Percentiles rank a stretch among this genome's conserved stretches.
phyloP scores from a whole-genome alignment of 2,888 invertebrate genomes.

The Elegia similella region DNA sequence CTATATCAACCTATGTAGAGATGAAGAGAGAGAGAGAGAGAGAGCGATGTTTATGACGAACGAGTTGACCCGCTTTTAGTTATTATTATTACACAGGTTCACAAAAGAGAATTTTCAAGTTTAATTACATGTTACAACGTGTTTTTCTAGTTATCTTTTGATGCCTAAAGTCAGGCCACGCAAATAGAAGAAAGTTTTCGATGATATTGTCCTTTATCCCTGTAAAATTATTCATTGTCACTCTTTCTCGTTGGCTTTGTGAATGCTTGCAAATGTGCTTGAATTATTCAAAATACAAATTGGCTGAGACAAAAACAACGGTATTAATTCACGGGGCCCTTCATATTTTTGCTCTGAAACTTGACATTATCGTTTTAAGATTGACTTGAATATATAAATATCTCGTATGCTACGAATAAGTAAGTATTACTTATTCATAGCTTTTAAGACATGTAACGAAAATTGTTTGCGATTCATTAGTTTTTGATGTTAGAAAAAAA shows the following conservation, averaged over 20 bases:
- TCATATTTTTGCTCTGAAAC: not conserved
- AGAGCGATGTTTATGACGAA: too few relatives aligned
- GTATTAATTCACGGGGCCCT: not conserved
- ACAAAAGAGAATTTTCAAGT: too few relatives aligned
- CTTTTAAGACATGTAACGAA: not conserved
- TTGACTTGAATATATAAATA: not conserved
- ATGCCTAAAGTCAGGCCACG: not conserved
- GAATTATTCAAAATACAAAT: slow-evolving; percentile 15
- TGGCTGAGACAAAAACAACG: slow-evolving; percentile 10
- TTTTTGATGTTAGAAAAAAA: not conserved
- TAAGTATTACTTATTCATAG: not conserved
- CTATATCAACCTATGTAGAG: too few relatives aligned
- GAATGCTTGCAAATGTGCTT: not conserved
- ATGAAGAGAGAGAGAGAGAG: too few relatives aligned
- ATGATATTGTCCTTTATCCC: not conserved
- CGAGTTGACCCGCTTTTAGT: too few relatives aligned
- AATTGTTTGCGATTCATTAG: not conserved
- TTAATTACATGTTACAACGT: too few relatives aligned
- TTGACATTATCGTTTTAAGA: not conserved
- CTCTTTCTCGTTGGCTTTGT: not conserved
- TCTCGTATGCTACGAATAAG: not conserved
- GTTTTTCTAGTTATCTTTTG: not conserved
- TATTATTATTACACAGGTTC: too few relatives aligned
- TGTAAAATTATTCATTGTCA: not conserved
- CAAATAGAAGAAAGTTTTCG: not conserved